Percentiles rank a stretch among this genome's conserved stretches.
Evolutionary conservation across 2,113 vertebrate species (phyloP).

Genomic region (Platysteira castanea): DNA sequence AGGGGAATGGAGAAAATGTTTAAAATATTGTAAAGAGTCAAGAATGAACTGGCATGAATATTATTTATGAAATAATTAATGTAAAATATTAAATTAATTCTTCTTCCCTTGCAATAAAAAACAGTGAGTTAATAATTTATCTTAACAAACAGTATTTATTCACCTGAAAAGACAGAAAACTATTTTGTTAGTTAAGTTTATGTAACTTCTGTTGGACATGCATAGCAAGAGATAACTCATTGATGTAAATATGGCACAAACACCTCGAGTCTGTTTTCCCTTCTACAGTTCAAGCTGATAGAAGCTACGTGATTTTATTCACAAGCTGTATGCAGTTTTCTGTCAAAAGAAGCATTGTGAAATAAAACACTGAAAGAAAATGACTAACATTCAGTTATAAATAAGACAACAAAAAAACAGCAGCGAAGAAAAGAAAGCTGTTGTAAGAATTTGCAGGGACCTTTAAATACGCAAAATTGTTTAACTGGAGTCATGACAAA

Average conservation of each 20-base stretch:
- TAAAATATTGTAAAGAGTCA: not conserved
- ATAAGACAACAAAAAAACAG: not conserved
- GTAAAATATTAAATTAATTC: not conserved
- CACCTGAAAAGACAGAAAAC: not conserved
- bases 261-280: not conserved
- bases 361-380: not conserved
- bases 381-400: not conserved
- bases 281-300: not conserved
- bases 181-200: not conserved
- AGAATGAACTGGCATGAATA: not conserved
- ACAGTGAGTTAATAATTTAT: not conserved
- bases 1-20: not conserved
- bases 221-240: not conserved
- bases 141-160: not conserved
- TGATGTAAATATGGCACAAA: not conserved
- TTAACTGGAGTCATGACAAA: not conserved
- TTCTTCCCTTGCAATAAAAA: not conserved
- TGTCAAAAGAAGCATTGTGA: not conserved
- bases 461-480: not conserved
- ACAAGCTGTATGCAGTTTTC: not conserved
- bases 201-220: not conserved
- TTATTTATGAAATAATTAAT: not conserved
- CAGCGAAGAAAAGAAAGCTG: not conserved
- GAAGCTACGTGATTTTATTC: not conserved
- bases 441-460: not conserved